Percentiles rank a stretch among this genome's conserved stretches.
These are phyloP conservation scores for Tarsius wallacei DNA, from an alignment of 2,797 vertebrate species.

Conservation along the genomic window DNA sequence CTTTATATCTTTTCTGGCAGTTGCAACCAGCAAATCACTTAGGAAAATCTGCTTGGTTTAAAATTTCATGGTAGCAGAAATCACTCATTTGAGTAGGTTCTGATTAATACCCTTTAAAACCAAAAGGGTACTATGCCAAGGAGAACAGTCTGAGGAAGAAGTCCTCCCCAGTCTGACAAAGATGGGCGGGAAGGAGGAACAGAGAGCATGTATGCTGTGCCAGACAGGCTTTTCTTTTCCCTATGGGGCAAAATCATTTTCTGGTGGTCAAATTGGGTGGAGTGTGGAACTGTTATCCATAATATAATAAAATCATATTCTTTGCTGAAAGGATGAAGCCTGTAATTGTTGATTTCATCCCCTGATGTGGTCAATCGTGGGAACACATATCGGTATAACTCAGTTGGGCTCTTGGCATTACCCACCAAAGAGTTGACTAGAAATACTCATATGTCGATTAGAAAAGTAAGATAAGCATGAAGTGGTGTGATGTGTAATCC, in stretches of 20 bases:
- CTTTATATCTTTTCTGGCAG: constrained; percentile 31
- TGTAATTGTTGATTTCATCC: constrained; percentile 79
- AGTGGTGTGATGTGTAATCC: not conserved
- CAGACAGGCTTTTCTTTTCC: not conserved
- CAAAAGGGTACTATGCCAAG: not conserved
- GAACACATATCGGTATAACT: constrained; percentile 63
- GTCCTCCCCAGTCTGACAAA: not conserved
- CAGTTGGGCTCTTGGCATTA: constrained; percentile 9
- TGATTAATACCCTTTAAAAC: constrained; percentile 49
- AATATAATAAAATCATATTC: constrained; percentile 75
- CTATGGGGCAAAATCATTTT: not conserved
- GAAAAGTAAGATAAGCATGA: not conserved
- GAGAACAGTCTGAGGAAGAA: not conserved
- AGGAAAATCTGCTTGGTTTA: constrained; percentile 53
- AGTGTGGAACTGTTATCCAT: constrained; percentile 83
- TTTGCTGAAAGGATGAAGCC: constrained; percentile 74
- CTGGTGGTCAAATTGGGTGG: constrained; percentile 77
- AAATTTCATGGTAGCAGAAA: constrained; percentile 65
- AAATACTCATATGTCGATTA: not conserved
- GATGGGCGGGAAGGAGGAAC: not conserved
- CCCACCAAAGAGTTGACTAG: not conserved
- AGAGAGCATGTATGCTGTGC: too few species aligned
- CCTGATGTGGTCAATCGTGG: constrained; percentile 58
- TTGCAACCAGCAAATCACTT: constrained; percentile 42
- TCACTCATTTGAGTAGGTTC: constrained; percentile 9